Conservation (phyloP, 1,140 invertebrate genomes). For the Drosophila ironensis region DNA sequence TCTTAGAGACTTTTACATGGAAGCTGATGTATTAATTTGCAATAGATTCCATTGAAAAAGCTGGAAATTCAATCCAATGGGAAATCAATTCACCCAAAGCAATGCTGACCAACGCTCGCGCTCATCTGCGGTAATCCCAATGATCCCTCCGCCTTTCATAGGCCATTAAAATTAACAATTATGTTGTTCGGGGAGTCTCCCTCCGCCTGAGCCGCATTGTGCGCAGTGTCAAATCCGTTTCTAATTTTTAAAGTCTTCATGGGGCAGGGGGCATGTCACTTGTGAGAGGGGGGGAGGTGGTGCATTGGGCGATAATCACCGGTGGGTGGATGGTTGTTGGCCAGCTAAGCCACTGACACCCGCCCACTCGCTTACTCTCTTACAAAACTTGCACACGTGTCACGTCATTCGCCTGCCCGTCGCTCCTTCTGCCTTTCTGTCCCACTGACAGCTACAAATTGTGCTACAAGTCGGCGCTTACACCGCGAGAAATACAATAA, state of each 20-base stretch:
- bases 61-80: background rate
- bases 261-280: background rate
- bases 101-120: conserved; percentile 15
- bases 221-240: conserved; percentile 66
- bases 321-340: conserved; percentile 44
- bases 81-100: conserved; percentile 33
- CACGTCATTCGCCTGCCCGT: conserved; percentile 28
- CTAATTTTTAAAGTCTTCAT: conserved; percentile 49
- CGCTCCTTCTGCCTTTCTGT: conserved; percentile 12
- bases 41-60: background rate
- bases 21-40: background rate
- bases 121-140: conserved; percentile 53
- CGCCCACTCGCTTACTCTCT: conserved; percentile 48
- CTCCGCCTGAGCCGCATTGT: conserved; percentile 52
- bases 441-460: conserved; percentile 77
- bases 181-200: conserved; percentile 28
- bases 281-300: conserved; percentile 20
- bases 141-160: conserved; percentile 71
- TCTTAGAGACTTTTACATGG: background rate
- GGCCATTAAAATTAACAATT: conserved; percentile 77
- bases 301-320: conserved; percentile 59
- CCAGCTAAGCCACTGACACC: conserved; percentile 63
- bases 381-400: conserved; percentile 51
- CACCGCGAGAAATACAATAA: background rate
- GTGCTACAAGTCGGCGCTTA: conserved; percentile 57